phyloP scores from a whole-genome alignment of 2,888 invertebrate species.

The Ernsta delagoae region DNA sequence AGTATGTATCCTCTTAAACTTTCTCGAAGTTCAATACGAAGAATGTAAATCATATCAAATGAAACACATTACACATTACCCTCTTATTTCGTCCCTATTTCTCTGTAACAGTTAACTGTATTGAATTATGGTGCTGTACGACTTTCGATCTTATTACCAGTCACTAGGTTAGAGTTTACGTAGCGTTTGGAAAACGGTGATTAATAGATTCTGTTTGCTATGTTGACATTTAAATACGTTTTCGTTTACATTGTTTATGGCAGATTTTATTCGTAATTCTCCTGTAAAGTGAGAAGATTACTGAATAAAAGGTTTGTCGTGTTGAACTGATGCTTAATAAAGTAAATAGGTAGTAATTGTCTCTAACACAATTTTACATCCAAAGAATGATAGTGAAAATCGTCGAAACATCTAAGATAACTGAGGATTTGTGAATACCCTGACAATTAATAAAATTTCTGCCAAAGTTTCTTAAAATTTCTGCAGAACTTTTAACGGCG shows the following conservation, averaged over 20 bases:
- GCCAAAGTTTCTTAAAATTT: too few species aligned
- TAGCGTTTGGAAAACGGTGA: conserved; percentile 30
- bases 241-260: conserved; percentile 29
- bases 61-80: conserved; percentile 26
- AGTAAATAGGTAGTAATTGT: too few species aligned
- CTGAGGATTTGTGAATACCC: too few species aligned
- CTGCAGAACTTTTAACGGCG: too few species aligned
- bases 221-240: conserved; percentile 36
- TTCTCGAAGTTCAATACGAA: conserved; percentile 14
- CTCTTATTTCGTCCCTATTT: conserved; percentile 30
- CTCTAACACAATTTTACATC: too few species aligned
- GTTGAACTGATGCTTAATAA: too few species aligned
- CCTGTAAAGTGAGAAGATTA: not conserved
- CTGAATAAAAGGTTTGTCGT: not conserved
- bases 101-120: conserved; percentile 31
- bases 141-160: conserved; percentile 34
- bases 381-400: too few species aligned
- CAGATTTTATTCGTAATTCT: conserved; percentile 6
- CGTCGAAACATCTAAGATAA: too few species aligned
- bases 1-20: too few species aligned
- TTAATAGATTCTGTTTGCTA: conserved; percentile 34
- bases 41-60: conserved; percentile 35
- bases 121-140: conserved; percentile 34
- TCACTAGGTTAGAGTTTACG: conserved; percentile 35
- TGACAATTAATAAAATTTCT: too few species aligned